Evolutionary conservation across 2,797 vertebrate species (phyloP), one percentile per base, ranked within the genome.

Genomic region (Trichosurus vulpecula): DNA sequence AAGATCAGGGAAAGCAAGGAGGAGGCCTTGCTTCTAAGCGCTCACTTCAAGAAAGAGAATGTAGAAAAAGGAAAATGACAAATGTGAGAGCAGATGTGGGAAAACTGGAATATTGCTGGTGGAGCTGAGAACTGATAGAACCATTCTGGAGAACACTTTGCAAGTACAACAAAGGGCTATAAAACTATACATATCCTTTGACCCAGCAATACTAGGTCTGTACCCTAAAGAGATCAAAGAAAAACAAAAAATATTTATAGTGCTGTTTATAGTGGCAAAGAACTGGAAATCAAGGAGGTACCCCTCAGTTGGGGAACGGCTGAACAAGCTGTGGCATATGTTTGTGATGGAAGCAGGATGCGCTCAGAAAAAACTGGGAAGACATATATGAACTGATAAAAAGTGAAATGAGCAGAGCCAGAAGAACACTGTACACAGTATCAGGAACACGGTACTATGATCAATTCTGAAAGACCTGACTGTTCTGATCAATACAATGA

Each of bases 1-100:
- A 74, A 74, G 16, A 41, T 66, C 35, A 66, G 35, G 61, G 35
- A n/a, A 66, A 4, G 3, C 35, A 19, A 41, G 61, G 61, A 74
- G 14, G 14, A 22, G 61, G 61, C 16, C 57, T 74, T n/a, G 31
- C 16, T 41, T 97, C 92, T 91, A 56, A 94, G 90, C 90, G 92
- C 91, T 97, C 92, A 95, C 55, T 89, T 93, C 74, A 96, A 94
- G 89, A 97, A 98, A 95, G 96, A 97, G 91, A 97, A 96, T 94
- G 96, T 92, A 97, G 96, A 94, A 98, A 35, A 11, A 35, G 94
- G 35, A 41, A 74, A 74, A 41, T 66, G 35, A n/a, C 61, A n/a
- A 66, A 66, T 74, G n/a, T 13, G 6, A 30, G 16, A 74, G 13
- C 12, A 4, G 35, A 74, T 74, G 6, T 22, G 30, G 35, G 16